Evolutionary conservation across 2,888 invertebrate genomes (phyloP), one percentile per base, ranked within the genome.

Genomic region (Temnothorax ravouxi): DNA sequence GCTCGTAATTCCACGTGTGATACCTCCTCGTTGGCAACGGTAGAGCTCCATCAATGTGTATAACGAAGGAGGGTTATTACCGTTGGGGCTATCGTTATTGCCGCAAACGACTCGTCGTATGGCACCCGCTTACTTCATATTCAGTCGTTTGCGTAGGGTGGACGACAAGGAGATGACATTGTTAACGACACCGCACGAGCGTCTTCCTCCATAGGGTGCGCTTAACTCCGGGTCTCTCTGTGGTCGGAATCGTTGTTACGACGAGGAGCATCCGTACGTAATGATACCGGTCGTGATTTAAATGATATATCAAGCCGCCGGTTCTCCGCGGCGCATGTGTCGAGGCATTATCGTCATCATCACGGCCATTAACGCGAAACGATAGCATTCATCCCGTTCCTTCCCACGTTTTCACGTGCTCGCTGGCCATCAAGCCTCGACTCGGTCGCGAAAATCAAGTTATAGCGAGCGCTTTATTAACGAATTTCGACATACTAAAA

Each of bases 251-350:
- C 83, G 84, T 85, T 84, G 86, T 89, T 86, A 83, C 85, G 84
- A 80, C 83, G 85, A 72, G 47, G 81, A 84, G 54, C 77, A 82
- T 69, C 84, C 69, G 76, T 66, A 76, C 72, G 67, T 88, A 89
- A 89, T 88, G 88, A 88, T 84, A 71, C 77, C 85, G 74, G 77
- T 85, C 89, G 79, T 86, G 87, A 87, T 88, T 89, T 88, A 87
- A 89, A 85, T 82, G 89, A 89, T 87, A 80, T 72, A 89, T 89
- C 82, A 66, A 67, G 82, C 79, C 50, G 62, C 66, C 62, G 71
- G 50, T 76, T 62, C 34, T 62, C 25, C 71, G 62, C 38, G 59
- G 47, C 44, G 69, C 72, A 67, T 59, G 81, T 54, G 81, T 66
- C 44, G 59, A 66, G 67, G 54, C 83, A 84, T 89, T 89, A 87